phyloP scores from a whole-genome alignment of 2,797 vertebrate genomes.

The Amphiprion clarkii region DNA sequence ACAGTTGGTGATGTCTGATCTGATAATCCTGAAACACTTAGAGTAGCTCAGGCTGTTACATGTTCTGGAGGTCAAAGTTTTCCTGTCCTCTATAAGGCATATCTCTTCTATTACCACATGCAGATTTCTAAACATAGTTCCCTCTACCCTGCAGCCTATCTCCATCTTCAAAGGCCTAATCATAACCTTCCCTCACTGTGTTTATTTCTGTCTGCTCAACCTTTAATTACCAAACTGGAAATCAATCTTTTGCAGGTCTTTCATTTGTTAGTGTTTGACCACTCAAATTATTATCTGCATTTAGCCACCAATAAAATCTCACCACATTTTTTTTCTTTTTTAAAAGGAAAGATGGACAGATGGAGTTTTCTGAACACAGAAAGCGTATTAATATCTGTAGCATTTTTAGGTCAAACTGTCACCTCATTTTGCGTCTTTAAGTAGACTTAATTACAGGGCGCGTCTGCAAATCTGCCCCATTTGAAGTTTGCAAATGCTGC shows the following conservation, averaged over 20 bases:
- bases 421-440: conserved; percentile 38
- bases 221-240: conserved; percentile 83
- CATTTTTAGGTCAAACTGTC: conserved; percentile 9
- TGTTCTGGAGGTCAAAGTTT: conserved; percentile 14
- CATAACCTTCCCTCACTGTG: conserved; percentile 74
- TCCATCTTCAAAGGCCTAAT: conserved; percentile 79
- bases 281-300: conserved; percentile 80
- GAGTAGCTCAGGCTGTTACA: conserved; percentile 2
- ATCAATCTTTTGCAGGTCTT: conserved; percentile 81
- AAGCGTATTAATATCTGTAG: conserved; percentile 20
- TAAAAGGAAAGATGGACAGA: conserved; percentile 19
- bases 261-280: conserved; percentile 82
- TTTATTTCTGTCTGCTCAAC: conserved; percentile 81
- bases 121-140: conserved; percentile 54
- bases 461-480: conserved; percentile 7
- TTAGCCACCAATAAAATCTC: conserved; percentile 78
- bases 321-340: conserved; percentile 70
- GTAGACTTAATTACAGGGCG: conserved; percentile 48
- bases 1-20: neutral
- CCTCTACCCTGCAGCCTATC: conserved; percentile 64
- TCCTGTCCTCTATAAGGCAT: conserved; percentile 10
- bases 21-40: conserved; percentile 40
- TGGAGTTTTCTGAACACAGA: conserved; percentile 15
- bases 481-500: conserved; percentile 37
- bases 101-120: conserved; percentile 51